Conservation (phyloP, 23 tunicate genomes). For the Trididemnum miniatum region DNA sequence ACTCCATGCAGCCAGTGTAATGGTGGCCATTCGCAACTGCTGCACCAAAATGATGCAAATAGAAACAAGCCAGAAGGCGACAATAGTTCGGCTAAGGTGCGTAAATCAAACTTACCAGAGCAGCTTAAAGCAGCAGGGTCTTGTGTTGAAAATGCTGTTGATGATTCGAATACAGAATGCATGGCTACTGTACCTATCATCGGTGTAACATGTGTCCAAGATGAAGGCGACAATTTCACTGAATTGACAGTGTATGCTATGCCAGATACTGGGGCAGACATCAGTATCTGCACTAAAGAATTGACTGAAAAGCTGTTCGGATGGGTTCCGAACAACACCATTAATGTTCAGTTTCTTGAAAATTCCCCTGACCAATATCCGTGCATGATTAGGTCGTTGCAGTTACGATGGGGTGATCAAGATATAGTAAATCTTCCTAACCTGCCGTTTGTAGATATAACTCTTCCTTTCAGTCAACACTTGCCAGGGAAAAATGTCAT, state of each 20-base stretch:
- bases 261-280: conserved; percentile 9
- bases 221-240: neutral
- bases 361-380: neutral
- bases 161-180: too few relatives aligned
- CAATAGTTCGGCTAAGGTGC: too few relatives aligned
- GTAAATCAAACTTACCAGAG: too few relatives aligned
- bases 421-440: neutral
- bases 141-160: too few relatives aligned
- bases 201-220: neutral
- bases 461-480: neutral
- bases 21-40: neutral
- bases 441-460: neutral
- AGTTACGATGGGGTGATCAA: neutral
- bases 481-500: neutral
- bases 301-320: conserved; percentile 6
- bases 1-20: neutral
- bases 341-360: conserved; percentile 2
- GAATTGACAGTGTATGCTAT: neutral
- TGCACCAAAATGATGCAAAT: too few relatives aligned
- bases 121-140: too few relatives aligned
- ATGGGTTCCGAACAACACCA: neutral
- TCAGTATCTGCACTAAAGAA: conserved; percentile 4
- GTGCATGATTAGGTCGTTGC: conserved; percentile 7
- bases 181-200: conserved; percentile 14
- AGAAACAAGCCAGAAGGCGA: too few relatives aligned